These are phyloP conservation scores for Plumapathes pennacea DNA, from an alignment of 92 coral and sea anemone species.

Conservation along the genomic window DNA sequence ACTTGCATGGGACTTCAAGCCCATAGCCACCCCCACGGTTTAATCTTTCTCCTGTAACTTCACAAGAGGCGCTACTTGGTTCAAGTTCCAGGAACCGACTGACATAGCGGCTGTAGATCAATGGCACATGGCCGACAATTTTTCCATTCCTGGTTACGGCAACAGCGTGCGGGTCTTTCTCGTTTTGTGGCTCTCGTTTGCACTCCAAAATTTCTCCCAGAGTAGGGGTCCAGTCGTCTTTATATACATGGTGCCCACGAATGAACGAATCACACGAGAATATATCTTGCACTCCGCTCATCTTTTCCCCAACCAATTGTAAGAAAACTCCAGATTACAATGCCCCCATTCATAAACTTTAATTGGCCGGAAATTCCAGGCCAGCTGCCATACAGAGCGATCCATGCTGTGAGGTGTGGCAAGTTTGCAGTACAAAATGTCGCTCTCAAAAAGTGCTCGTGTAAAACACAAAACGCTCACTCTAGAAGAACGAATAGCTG, in stretches of 20 bases:
- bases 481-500: constrained; percentile 11
- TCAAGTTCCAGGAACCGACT: constrained; percentile 15
- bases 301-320: constrained; percentile 3
- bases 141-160: constrained; percentile 7
- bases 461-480: constrained; percentile 21
- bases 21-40: constrained; percentile 18
- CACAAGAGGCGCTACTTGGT: constrained; percentile 7
- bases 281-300: constrained; percentile 12
- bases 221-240: constrained; percentile 19
- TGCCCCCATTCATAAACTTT: constrained; percentile 12
- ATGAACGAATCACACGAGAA: constrained; percentile 13
- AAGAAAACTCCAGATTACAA: constrained; percentile 9
- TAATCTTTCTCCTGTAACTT: constrained; percentile 14
- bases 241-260: constrained; percentile 14
- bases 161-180: constrained; percentile 12
- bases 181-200: constrained; percentile 7
- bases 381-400: background rate
- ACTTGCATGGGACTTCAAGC: constrained; percentile 16
- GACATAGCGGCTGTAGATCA: constrained; percentile 11
- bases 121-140: constrained; percentile 16
- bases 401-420: background rate
- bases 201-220: constrained; percentile 11
- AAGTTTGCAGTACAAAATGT: constrained; percentile 5
- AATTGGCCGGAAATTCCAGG: constrained; percentile 18
- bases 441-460: constrained; percentile 5